Base-by-base conservation (phyloP, 2,797 vertebrate genomes). In the Tarsius wallacei region DNA sequence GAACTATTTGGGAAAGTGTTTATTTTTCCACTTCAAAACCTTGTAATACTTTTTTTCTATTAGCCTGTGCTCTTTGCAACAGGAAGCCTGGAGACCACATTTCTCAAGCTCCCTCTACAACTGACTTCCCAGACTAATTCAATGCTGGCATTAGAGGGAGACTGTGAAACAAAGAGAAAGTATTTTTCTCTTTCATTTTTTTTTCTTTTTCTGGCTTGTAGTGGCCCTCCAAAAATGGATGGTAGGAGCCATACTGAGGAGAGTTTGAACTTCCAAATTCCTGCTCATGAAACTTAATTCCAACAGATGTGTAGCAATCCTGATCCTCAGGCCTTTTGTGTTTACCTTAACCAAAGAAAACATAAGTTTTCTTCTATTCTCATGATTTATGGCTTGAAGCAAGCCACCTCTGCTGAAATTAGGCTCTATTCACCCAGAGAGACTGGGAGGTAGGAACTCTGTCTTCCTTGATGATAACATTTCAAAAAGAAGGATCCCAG, bases 311-410 rank as follows among this genome's bases (percentile, higher is more conserved):
- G 21, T 22, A 17, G 57, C 36, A 28, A 33, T 57, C 31, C 19
- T 2, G 4, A 19, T 71, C 19, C 10, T 21, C 49, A 55, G 26
- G 26, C 22, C 7, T 4, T 13, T 1, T 42, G 15, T 73, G 14
- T 42, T 70, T 87, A 53, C n/a, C 53, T 55, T 55, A 31, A 13
- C n/a, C 3, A 26, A 80, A 47, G 12, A 11, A 4, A 19, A 7
- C 26, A n/a, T 47, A 12, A 68, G 64, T 4, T 14, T 4, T 31
- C 22, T 61, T 33, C 0, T 64, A 2, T n/a, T 21, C 7, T 74
- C 19, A 0, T 9, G 42, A 11, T 64, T 64, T 51, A 7, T 0
- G 24, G 13, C 26, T 26, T 74, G 49, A 8, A 47, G 5, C 1
- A 19, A 64, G 21, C 12, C 31, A 51, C 0, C 11, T 7, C 31